Percentiles rank a stretch among this genome's conserved stretches.
phyloP scores from a whole-genome alignment of 2,113 vertebrate species.

The Cephalopholis sonnerati region DNA sequence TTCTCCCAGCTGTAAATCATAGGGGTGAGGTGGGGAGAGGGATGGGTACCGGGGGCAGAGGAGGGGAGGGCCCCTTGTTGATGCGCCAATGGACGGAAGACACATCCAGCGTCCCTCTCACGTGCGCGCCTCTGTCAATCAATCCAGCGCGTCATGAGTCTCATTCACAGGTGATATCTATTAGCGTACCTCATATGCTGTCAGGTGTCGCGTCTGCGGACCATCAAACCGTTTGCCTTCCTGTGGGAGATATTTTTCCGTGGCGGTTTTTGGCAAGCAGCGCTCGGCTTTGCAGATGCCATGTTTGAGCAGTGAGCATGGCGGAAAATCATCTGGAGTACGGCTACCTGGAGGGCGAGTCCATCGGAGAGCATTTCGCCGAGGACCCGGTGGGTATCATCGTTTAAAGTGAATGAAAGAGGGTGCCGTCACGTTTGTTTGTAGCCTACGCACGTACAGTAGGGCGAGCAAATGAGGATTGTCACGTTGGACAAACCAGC shows the following conservation, averaged over 20 bases:
- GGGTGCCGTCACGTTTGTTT: not conserved
- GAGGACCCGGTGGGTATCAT: constrained; percentile 82
- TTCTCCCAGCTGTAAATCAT: not conserved
- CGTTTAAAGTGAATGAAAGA: constrained; percentile 2
- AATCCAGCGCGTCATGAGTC: constrained; percentile 46
- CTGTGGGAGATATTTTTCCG: constrained; percentile 10
- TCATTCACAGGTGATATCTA: constrained; percentile 76
- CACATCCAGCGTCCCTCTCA: constrained; percentile 38
- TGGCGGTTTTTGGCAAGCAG: constrained; percentile 18
- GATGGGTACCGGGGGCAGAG: too few relatives aligned
- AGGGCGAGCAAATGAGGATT: not conserved
- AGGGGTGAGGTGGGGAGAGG: not conserved
- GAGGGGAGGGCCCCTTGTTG: not conserved
- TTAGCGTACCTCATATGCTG: constrained; percentile 57
- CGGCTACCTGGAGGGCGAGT: constrained; percentile 80
- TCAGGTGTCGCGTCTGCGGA: constrained; percentile 40
- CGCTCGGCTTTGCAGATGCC: constrained; percentile 66
- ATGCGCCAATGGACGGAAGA: constrained; percentile 55
- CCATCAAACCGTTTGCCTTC: constrained; percentile 5
- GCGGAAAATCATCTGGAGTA: constrained; percentile 80
- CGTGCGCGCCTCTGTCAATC: constrained; percentile 67
- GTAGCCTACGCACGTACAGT: not conserved
- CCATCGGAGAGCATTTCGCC: constrained; percentile 67
- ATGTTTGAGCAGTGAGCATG: constrained; percentile 79
- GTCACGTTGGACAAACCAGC: constrained; percentile 3